Evolutionary conservation across 2,888 invertebrate genomes (phyloP).

Genomic region (Dolichopus griseipennis): DNA sequence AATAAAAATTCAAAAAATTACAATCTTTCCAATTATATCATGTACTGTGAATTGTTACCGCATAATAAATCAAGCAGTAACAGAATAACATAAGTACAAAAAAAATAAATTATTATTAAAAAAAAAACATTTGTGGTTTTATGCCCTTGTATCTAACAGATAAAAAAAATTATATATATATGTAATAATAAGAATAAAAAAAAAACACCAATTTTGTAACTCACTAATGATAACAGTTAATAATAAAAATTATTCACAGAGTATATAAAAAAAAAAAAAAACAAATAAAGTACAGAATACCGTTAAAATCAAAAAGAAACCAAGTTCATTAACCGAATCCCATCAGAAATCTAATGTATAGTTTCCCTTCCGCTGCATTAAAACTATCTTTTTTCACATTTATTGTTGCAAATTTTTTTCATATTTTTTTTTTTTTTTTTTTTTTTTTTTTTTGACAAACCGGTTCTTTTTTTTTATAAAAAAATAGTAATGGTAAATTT

Average conservation of each 20-base stretch:
- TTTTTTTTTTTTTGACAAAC: background rate
- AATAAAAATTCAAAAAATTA: no score
- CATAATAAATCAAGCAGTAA: slow-evolving; percentile 4
- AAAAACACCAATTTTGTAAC: background rate
- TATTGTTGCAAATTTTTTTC: no score
- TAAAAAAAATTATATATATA: background rate
- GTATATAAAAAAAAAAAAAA: no score
- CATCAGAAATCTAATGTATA: background rate
- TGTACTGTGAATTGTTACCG: slow-evolving; percentile 1
- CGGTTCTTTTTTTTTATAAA: no score
- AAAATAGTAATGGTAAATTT: background rate
- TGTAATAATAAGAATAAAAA: background rate
- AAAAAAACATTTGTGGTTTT: slow-evolving; percentile 1
- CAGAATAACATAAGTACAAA: background rate
- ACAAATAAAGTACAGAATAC: no score
- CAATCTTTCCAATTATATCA: background rate
- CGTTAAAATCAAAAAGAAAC: background rate
- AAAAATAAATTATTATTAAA: no score
- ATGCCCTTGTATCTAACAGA: background rate
- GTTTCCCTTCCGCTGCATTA: background rate
- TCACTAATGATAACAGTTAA: slow-evolving; percentile 4
- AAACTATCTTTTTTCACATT: background rate
- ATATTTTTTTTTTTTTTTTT: background rate
- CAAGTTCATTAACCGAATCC: slow-evolving; percentile 4
- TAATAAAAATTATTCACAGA: slow-evolving; percentile 1